Percentiles rank a stretch among this genome's conserved stretches.
Evolutionary conservation across 2,113 vertebrate species (phyloP).

Genomic region (Pterophyllum scalare): DNA sequence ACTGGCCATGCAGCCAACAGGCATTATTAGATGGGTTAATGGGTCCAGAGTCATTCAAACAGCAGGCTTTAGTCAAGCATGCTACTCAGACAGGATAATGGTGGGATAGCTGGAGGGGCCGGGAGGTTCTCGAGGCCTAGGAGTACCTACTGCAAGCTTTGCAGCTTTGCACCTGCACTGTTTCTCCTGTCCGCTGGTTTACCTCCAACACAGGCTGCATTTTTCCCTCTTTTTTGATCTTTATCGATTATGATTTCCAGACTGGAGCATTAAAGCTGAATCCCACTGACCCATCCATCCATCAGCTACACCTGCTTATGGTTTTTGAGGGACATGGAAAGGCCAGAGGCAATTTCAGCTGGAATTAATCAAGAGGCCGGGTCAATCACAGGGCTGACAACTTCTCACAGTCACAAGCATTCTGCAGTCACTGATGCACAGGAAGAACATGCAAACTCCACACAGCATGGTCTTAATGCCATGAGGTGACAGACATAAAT

Average conservation of each 20-base stretch:
- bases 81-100: slow-evolving; percentile 46
- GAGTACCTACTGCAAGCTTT: slow-evolving; percentile 13
- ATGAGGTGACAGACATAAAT: neutral
- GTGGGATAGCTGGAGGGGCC: slow-evolving; percentile 26
- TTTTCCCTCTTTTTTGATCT: neutral
- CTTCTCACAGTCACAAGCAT: neutral
- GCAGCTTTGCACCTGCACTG: neutral
- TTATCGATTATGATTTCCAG: neutral
- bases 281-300: neutral
- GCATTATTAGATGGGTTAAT: slow-evolving; percentile 60
- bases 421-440: neutral
- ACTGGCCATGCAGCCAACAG: slow-evolving; percentile 41
- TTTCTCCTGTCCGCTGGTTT: neutral
- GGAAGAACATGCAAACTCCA: neutral
- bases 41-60: slow-evolving; percentile 54
- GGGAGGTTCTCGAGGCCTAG: slow-evolving; percentile 5
- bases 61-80: slow-evolving; percentile 42
- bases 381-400: neutral
- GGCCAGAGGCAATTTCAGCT: neutral
- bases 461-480: neutral
- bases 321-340: neutral
- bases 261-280: neutral
- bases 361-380: rapidly evolving
- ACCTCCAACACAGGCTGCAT: neutral
- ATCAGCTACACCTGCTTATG: neutral